A percentile compares a stretch with the other conserved stretches of the same genome.
These are phyloP conservation scores for Conomelus anceps DNA, from an alignment of 2,888 invertebrate genomes.

Conservation along the genomic window DNA sequence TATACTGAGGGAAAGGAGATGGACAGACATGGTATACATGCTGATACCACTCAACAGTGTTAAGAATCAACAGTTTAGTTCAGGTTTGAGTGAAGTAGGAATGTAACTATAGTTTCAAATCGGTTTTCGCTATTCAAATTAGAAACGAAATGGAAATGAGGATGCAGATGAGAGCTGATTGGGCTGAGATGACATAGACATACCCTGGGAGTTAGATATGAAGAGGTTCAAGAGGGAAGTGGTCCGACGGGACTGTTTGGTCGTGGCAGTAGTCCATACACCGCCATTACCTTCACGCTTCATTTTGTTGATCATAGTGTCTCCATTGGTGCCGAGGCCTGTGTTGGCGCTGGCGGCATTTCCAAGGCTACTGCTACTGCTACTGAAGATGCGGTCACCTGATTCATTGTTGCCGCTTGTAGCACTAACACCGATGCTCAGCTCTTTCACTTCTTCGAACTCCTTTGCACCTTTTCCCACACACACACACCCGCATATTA, in stretches of 20 bases:
- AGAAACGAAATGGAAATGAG: too few relatives aligned
- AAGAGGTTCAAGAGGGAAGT: constrained; percentile 92
- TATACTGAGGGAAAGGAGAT: too few relatives aligned
- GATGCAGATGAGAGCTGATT: too few relatives aligned
- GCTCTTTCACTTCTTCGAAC: constrained; percentile 42
- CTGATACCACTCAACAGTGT: too few relatives aligned
- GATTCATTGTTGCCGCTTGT: constrained; percentile 37
- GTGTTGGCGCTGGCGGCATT: neutral
- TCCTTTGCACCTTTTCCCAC: constrained; percentile 43
- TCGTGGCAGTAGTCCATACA: constrained; percentile 35
- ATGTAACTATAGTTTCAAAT: too few relatives aligned
- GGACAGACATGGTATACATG: too few relatives aligned
- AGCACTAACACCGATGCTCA: constrained; percentile 39
- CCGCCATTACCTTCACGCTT: constrained; percentile 59
- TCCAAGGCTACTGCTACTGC: neutral
- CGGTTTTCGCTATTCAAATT: too few relatives aligned
- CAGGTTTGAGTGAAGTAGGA: too few relatives aligned
- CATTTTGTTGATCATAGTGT: constrained; percentile 33
- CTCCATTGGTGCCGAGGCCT: constrained; percentile 3
- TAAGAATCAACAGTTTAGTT: too few relatives aligned
- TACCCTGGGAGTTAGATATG: constrained; percentile 93
- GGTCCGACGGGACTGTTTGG: constrained; percentile 83
- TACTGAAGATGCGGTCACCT: neutral
- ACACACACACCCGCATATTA: neutral
- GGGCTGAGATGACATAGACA: constrained; percentile 30